A percentile compares a stretch with the other conserved stretches of the same genome.
These are phyloP conservation scores for Madoqua kirkii DNA, from an alignment of 2,113 vertebrate species.

Conservation along the genomic window DNA sequence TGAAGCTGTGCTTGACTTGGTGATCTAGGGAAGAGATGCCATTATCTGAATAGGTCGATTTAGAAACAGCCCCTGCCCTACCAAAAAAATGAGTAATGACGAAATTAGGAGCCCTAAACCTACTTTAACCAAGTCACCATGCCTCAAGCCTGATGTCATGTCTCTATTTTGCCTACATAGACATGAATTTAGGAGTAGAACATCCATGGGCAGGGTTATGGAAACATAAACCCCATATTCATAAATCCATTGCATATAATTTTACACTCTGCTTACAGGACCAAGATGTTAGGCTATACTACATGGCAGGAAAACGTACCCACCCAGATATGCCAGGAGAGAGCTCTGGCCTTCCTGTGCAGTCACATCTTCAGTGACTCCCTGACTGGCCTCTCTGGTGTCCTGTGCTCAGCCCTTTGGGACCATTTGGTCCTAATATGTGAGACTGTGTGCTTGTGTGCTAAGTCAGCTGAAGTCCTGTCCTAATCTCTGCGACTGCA, in stretches of 20 bases:
- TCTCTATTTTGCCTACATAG: not conserved
- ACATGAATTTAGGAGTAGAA: not conserved
- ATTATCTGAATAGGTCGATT: not conserved
- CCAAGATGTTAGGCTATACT: not conserved
- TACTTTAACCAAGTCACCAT: not conserved
- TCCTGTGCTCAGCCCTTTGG: not conserved
- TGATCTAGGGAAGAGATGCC: not conserved
- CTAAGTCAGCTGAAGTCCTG: not conserved
- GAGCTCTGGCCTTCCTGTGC: not conserved
- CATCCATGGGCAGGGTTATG: not conserved
- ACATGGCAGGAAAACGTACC: not conserved
- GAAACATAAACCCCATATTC: not conserved
- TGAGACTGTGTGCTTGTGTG: not conserved
- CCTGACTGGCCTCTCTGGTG: not conserved
- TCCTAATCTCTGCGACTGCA: not conserved
- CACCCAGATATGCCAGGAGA: not conserved
- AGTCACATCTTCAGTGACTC: fast-evolving
- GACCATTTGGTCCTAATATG: not conserved
- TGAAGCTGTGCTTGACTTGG: not conserved
- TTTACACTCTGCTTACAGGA: not conserved
- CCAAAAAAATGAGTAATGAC: not conserved
- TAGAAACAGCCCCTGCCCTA: not conserved
- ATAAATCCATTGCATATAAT: not conserved
- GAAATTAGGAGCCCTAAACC: not conserved
- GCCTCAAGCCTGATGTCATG: not conserved